Evolutionary conservation across 1,140 invertebrate species (phyloP).

Genomic region (Gerris buenoi): DNA sequence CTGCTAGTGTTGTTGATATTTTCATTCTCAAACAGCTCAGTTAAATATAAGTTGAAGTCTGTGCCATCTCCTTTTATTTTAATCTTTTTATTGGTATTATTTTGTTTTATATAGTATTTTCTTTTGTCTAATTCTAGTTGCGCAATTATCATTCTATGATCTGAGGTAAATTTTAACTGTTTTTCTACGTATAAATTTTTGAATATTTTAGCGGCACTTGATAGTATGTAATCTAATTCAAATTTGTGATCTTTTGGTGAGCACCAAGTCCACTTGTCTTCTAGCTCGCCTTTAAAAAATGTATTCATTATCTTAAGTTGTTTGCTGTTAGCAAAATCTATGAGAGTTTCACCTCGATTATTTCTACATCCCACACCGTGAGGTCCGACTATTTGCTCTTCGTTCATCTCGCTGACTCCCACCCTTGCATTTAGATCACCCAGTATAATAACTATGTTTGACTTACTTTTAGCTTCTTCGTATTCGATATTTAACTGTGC

Average conservation of each 20-base stretch:
- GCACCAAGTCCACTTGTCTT: conserved; percentile 1
- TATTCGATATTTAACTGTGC: neutral
- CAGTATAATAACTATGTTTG: neutral
- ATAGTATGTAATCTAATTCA: neutral
- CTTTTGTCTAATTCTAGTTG: neutral
- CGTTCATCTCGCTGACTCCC: neutral
- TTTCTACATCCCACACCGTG: neutral
- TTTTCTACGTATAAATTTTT: neutral
- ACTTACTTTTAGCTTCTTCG: neutral
- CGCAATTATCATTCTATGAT: conserved; percentile 1
- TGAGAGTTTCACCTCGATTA: neutral
- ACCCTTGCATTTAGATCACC: conserved; percentile 1
- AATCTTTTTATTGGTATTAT: neutral
- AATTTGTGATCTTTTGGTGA: neutral
- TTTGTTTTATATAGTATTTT: neutral
- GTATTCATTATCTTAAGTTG: neutral
- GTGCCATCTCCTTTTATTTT: neutral
- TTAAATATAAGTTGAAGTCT: neutral
- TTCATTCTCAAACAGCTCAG: neutral
- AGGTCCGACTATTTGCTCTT: neutral
- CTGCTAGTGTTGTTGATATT: neutral
- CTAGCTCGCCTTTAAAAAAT: neutral
- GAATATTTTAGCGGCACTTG: neutral
- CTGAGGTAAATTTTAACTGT: neutral
- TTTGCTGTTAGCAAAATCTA: neutral